These are phyloP conservation scores for Diachasmimorpha longicaudata DNA, from an alignment of 1,140 invertebrate genomes.

Conservation along the genomic window DNA sequence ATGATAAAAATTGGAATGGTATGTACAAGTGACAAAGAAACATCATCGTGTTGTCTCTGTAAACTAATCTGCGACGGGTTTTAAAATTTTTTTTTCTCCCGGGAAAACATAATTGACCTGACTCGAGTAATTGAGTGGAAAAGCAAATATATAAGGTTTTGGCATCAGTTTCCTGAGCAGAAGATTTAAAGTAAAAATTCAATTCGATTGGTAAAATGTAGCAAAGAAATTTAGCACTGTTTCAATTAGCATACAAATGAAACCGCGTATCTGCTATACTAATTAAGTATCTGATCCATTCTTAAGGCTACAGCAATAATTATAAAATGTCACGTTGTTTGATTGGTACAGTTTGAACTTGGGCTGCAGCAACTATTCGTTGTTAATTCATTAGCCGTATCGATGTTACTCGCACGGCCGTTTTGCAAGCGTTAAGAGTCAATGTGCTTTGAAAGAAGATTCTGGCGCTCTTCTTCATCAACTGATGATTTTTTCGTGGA, in stretches of 20 bases:
- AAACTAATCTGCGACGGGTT: neutral
- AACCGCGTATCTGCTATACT: neutral
- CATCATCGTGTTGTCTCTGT: neutral
- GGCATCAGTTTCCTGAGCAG: constrained; percentile 13
- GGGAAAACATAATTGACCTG: neutral
- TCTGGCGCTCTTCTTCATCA: constrained; percentile 49
- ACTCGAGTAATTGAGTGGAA: neutral
- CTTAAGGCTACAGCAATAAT: neutral
- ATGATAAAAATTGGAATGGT: constrained; percentile 18
- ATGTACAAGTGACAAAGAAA: constrained; percentile 23
- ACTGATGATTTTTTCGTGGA: constrained; percentile 38
- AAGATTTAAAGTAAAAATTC: neutral
- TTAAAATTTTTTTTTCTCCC: neutral
- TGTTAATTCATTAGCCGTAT: constrained; percentile 23
- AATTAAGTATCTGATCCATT: neutral
- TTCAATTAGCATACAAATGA: neutral
- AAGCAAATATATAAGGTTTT: neutral
- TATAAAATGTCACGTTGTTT: neutral
- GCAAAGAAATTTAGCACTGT: neutral
- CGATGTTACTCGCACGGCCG: constrained; percentile 34
- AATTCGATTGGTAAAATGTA: neutral
- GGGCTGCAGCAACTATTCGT: neutral
- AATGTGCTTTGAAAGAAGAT: constrained; percentile 47
- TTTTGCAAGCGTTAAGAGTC: constrained; percentile 55
- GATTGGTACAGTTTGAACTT: neutral